Base-by-base conservation (phyloP, 2,797 vertebrate genomes). In the Amniataba percoides region DNA sequence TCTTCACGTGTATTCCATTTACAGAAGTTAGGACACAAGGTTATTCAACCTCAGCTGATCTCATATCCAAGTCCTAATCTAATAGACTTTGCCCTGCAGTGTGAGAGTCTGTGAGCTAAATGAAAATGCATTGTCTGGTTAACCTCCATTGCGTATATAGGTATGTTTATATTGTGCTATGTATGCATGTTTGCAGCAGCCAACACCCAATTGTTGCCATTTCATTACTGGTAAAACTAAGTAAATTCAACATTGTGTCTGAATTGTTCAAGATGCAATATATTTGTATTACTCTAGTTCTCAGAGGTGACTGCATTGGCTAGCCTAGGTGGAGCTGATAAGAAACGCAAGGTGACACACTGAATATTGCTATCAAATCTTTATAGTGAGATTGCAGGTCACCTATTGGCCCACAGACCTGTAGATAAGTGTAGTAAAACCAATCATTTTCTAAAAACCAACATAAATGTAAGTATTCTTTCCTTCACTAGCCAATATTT, bases 301-400 rank as follows among this genome's bases (percentile, higher is more conserved):
- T n/a, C 57, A 64, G 42, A 18, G 36, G 36, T 9, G 36, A 78
- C 48, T 43, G 31, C 48, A 65, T 14, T 42, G 0, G 0, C 23
- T 46, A 48, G 16, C 15, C 74, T 8, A 21, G 45, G 64, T 69
- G n/a, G 55, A 75, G 25, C 77, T 87, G 89, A 92, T 92, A 87
- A 87, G 68, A 71, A 63, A 46, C 19, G 48, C 4, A 21, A 63
- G 49, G 49, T 85, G 86, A 83, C 84, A 68, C 62, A 83, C 51
- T 89, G 74, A 87, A 51, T 59, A 68, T 63, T 67, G 56, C 42
- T 61, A 58, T 82, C 8, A 5, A 27, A 71, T 23, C 21, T 40
- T 52, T 59, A 23, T 63, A 21, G 34, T 48, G 55, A 79, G 63
- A 73, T 84, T 21, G 42, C 25, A 40, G 21, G 53, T 90, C 68